A percentile compares a stretch with the other conserved stretches of the same genome.
Evolutionary conservation across 2,113 vertebrate genomes (phyloP).

Genomic region (Stercorarius parasiticus): DNA sequence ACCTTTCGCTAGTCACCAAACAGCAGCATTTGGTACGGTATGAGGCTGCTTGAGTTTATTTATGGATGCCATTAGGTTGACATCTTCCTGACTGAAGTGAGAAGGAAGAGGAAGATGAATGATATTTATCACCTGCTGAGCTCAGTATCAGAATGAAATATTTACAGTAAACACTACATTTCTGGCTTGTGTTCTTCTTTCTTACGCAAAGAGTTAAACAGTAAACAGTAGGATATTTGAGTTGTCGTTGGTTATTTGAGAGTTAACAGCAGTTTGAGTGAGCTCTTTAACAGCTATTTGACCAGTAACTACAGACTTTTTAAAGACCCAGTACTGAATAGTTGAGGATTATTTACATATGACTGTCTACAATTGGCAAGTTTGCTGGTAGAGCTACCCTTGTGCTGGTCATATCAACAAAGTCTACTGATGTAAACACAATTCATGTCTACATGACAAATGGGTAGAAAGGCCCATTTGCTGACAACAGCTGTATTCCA

Average conservation of each 20-base stretch:
- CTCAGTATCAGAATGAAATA: not conserved
- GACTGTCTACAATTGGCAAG: not conserved
- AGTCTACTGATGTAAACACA: not conserved
- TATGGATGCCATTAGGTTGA: not conserved
- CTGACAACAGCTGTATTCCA: not conserved
- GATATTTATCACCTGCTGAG: not conserved
- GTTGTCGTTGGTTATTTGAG: not conserved
- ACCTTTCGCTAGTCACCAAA: not conserved
- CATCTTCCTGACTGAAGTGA: not conserved
- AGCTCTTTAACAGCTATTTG: not conserved
- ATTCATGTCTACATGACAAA: not conserved
- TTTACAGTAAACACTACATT: not conserved
- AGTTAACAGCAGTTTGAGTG: not conserved
- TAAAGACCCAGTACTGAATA: not conserved
- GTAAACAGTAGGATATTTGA: not conserved
- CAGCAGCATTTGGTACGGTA: not conserved
- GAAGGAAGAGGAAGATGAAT: not conserved
- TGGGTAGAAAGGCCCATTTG: not conserved
- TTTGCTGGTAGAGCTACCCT: not conserved
- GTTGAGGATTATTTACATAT: conserved; percentile 20
- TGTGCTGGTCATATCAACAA: not conserved
- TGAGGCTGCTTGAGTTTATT: not conserved
- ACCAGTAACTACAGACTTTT: not conserved
- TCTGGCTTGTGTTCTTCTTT: not conserved
- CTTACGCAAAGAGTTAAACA: not conserved